Base-by-base conservation (phyloP, 2,113 vertebrate genomes). In the Trichomycterus rosablanca region DNA sequence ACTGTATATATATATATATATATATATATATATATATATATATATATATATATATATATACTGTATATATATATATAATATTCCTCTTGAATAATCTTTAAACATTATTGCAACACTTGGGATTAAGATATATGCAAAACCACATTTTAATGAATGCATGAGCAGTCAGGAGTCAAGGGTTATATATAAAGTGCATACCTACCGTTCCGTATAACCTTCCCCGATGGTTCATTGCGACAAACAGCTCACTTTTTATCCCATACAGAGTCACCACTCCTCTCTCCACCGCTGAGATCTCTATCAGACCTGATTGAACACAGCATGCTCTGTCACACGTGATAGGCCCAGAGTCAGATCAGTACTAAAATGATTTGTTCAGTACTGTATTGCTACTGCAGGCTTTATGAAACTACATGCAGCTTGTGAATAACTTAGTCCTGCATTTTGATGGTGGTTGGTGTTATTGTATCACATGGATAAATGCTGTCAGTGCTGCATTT, bases 211-310 rank as follows among this genome's bases (percentile, higher is more conserved):
- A 97, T 10, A 97, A 71, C 82, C 88, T 90, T 37, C 94, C 94
- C 60, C 88, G 92, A 78, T 73, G 89, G 83, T 89, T 96, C 95
- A 98, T 97, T 68, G 93, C 93, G 2, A 97, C 67, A 76, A 94
- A 98, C 74, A 91, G 74, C 72, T 84, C 76, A 23, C 92, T 94
- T 79, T 72, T 90, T 83, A 97, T 83, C 60, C 94, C 95, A 7
- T 87, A 93, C 14, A 98, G 88, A 78, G 91, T 97, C 70, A 98
- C 91, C 75, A 97, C 89, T 14, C 93, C 95, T 80, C 93, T 85
- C 66, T 93, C 90, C 84, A 97, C 93, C 3, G 95, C 91, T 46
- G 94, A 98, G 82, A 97, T 95, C 84, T 97, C 93, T 74, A 97
- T 86, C 18, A 98, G 80, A 87, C 91, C 94, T 97, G 74, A 70